These are phyloP conservation scores for Calliopsis andreniformis DNA, from an alignment of 1,140 invertebrate genomes.

Conservation along the genomic window DNA sequence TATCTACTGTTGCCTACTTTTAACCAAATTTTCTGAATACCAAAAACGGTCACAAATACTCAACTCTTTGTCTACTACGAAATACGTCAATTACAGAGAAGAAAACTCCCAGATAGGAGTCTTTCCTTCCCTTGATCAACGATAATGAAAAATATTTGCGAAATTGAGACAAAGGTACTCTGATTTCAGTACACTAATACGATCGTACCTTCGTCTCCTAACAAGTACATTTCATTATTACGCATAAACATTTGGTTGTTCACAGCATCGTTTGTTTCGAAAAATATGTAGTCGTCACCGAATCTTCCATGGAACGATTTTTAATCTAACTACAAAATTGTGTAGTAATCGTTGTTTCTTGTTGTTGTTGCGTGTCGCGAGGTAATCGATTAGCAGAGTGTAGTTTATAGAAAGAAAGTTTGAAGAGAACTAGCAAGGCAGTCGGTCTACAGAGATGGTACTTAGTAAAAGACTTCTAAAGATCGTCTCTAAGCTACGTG, in stretches of 20 bases:
- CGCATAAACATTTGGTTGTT: slow-evolving; percentile 42
- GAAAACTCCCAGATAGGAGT: not conserved
- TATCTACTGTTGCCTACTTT: slow-evolving; percentile 9
- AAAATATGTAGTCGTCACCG: not conserved
- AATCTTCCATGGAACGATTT: not conserved
- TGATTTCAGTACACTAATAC: not conserved
- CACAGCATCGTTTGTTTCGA: slow-evolving; percentile 40
- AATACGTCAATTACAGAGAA: not conserved
- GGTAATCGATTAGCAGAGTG: not conserved
- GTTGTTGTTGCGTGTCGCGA: slow-evolving; percentile 10
- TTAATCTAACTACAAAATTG: not conserved
- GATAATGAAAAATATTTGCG: not conserved
- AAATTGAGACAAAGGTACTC: not conserved
- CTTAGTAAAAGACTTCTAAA: slow-evolving; percentile 3
- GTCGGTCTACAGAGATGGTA: slow-evolving; percentile 3
- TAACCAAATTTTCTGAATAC: slow-evolving; percentile 10
- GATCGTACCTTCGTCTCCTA: not conserved
- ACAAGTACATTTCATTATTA: not conserved
- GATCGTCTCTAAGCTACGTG: slow-evolving; percentile 29
- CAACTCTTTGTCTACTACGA: slow-evolving; percentile 1
- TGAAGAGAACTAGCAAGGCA: slow-evolving; percentile 36
- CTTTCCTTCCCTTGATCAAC: not conserved
- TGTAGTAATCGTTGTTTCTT: not conserved
- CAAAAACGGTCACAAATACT: not conserved
- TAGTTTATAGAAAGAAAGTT: not conserved